These are phyloP conservation scores for Norana najaformis DNA, from an alignment of 2,888 invertebrate species.

Conservation along the genomic window DNA sequence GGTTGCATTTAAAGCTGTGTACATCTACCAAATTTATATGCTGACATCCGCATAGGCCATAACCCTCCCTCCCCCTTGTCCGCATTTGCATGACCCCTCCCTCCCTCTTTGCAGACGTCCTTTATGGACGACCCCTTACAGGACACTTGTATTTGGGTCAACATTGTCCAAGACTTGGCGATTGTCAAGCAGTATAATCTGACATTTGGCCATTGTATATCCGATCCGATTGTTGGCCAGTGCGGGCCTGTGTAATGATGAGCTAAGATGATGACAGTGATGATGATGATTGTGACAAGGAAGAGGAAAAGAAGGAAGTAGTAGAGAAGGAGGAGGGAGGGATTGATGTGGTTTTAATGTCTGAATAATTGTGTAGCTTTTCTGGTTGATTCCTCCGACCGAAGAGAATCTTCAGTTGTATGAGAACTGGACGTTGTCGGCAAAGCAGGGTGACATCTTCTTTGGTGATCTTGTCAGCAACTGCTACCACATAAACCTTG, in stretches of 20 bases:
- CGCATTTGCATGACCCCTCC: no score
- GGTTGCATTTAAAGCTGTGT: no score
- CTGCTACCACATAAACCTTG: conserved; percentile 79
- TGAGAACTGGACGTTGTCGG: conserved; percentile 93
- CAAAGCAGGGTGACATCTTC: conserved; percentile 86
- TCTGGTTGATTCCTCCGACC: conserved; percentile 84
- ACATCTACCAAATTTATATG: no score
- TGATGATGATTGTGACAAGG: conserved; percentile 21
- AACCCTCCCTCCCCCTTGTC: no score
- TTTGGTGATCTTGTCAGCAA: conserved; percentile 94
- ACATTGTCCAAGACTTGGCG: no score
- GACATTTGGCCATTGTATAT: no score
- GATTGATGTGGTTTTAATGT: neutral
- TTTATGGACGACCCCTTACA: no score
- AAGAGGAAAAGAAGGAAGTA: conserved; percentile 8
- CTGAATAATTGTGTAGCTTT: conserved; percentile 53
- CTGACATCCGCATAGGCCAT: no score
- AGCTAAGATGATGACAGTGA: conserved; percentile 17
- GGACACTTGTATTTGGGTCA: no score
- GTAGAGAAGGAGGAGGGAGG: neutral
- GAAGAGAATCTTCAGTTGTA: conserved; percentile 82
- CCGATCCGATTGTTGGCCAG: neutral
- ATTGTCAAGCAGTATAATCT: no score
- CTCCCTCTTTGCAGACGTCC: no score
- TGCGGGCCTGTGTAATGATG: neutral